A percentile compares a stretch with the other conserved stretches of the same genome.
These are phyloP conservation scores for Saguinus imperator DNA, from an alignment of 2,113 vertebrate genomes.

Conservation along the genomic window DNA sequence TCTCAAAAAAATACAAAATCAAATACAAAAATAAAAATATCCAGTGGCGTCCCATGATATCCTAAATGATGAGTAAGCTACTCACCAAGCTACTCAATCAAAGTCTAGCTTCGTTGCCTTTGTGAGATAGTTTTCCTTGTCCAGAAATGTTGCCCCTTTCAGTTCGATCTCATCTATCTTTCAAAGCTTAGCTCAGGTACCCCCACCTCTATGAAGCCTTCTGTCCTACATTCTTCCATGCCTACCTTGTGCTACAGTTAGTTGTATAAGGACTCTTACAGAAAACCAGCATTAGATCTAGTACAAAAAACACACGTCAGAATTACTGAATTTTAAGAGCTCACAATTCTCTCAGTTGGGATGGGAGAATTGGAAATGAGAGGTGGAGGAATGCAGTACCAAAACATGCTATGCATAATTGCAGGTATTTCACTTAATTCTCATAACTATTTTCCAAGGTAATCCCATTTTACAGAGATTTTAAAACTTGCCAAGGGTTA, in stretches of 20 bases:
- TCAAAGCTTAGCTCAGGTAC: not conserved
- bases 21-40: not conserved
- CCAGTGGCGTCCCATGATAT: not conserved
- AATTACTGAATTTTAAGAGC: not conserved
- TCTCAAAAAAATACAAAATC: too few species aligned
- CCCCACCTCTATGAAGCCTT: not conserved
- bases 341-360: not conserved
- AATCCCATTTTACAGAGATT: not conserved
- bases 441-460: not conserved
- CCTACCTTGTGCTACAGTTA: not conserved
- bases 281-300: not conserved
- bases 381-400: not conserved
- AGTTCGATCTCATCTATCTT: not conserved
- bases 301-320: not conserved
- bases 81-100: too few species aligned
- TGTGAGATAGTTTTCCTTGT: not conserved
- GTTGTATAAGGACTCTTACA: not conserved
- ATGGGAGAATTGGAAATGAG: not conserved
- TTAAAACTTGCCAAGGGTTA: slow-evolving; percentile 6
- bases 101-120: not conserved
- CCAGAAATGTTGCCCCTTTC: not conserved
- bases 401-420: not conserved
- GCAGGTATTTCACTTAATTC: not conserved
- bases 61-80: not conserved
- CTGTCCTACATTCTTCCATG: not conserved